Percentiles rank a stretch among this genome's conserved stretches.
These are phyloP conservation scores for Odobenus rosmarus DNA, from an alignment of 2,113 vertebrate species.

Conservation along the genomic window DNA sequence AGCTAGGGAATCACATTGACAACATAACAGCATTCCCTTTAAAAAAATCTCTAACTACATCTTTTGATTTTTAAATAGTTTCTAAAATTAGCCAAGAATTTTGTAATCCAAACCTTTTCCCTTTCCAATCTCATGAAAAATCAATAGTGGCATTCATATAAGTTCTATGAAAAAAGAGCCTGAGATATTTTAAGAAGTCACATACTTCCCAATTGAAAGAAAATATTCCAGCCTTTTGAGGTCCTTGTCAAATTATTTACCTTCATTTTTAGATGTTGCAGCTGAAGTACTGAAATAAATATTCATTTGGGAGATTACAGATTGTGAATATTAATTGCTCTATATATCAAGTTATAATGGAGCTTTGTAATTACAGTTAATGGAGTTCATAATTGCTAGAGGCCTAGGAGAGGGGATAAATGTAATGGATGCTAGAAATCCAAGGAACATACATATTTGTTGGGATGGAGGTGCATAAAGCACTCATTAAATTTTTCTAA, in stretches of 20 bases:
- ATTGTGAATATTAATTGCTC: conserved; percentile 67
- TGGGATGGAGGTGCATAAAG: neutral
- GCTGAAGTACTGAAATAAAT: conserved; percentile 61
- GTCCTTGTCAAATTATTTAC: conserved; percentile 68
- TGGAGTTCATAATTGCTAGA: conserved; percentile 63
- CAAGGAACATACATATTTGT: conserved; percentile 23
- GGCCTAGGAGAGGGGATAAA: neutral
- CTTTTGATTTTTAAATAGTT: conserved; percentile 26
- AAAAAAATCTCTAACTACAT: neutral
- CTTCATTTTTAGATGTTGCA: conserved; percentile 63
- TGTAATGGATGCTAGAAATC: conserved; percentile 12
- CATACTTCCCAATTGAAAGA: conserved; percentile 54
- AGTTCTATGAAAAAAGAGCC: conserved; percentile 37
- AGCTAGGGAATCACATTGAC: neutral
- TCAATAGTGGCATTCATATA: conserved; percentile 45
- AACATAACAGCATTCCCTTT: neutral
- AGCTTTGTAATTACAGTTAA: conserved; percentile 62
- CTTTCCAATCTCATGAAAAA: neutral
- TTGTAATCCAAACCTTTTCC: neutral
- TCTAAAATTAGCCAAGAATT: conserved; percentile 53
- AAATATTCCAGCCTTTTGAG: conserved; percentile 49
- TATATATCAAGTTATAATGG: conserved; percentile 25
- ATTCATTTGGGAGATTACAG: conserved; percentile 56
- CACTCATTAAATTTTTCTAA: neutral
- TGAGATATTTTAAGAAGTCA: conserved; percentile 68